Base-by-base conservation (phyloP, 1,140 invertebrate genomes). In the Nymphalis io region DNA sequence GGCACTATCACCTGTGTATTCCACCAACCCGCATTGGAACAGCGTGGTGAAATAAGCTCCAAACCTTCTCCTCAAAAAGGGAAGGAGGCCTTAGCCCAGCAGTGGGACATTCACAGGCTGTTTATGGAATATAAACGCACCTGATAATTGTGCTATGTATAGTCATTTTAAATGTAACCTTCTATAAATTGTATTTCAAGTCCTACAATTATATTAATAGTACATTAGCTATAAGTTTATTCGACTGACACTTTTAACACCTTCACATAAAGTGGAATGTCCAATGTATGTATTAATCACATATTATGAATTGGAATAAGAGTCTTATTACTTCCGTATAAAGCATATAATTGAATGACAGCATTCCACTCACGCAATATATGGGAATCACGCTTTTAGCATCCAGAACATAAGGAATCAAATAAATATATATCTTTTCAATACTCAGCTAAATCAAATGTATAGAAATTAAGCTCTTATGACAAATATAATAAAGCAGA, bases 381-480 rank as follows among this genome's bases (percentile, higher is more conserved):
- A 46, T 2, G 42, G 42, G 42, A 46, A 46, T 46, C 42, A 46
- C 42, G 42, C 42, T 46, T 16, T 46, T 46, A n/a, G 42, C 42
- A 42, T 13, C 40, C 15, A 46, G 42, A 46, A 46, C 42, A 46
- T 46, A 46, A 16, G 42, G 42, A 46, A 46, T 46, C 42, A 46
- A 46, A 46, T 46, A 18, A 46, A 46, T 3, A 46, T 46, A 46
- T 46, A 16, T n/a, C 42, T 46, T 46, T 46, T 33, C 27, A 8
- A 4, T 46, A 46, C 42, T 46, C 42, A 46, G 42, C 42, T 46
- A 16, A 46, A 46, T 46, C 15, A n/a, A 46, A 16, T 15, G 3
- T 6, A 46, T 5, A 46, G 42, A 4, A 46, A 46, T 46, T n/a
- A 46, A n/a, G n/a, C 1, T n/a, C 42, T 46, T 46, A 46, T 46